Evolutionary conservation across 2,113 vertebrate genomes (phyloP).

Genomic region (Eulacestoma nigropectus): DNA sequence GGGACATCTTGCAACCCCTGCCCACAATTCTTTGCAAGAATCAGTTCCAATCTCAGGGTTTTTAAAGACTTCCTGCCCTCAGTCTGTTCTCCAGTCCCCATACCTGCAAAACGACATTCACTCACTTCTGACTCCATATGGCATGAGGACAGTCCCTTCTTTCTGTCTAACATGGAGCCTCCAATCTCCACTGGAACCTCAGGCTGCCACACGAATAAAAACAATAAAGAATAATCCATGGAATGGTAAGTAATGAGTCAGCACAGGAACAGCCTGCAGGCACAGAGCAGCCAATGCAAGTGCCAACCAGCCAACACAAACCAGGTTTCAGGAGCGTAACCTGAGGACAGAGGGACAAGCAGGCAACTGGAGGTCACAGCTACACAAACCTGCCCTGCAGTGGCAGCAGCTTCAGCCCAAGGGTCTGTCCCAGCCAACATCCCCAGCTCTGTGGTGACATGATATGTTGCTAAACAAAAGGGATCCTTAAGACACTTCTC

Average conservation of each 20-base stretch:
- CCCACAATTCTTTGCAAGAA: neutral
- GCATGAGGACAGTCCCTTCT: neutral
- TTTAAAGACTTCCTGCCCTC: neutral
- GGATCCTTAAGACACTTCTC: neutral
- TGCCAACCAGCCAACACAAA: neutral
- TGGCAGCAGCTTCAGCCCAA: neutral
- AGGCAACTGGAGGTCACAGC: neutral
- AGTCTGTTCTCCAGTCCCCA: neutral
- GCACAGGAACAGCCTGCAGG: neutral
- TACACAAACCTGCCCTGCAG: neutral
- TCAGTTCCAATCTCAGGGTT: neutral
- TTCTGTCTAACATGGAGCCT: neutral
- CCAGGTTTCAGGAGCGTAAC: neutral
- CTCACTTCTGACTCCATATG: neutral
- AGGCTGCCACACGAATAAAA: neutral
- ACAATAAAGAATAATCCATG: neutral
- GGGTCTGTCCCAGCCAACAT: neutral
- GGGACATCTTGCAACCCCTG: neutral
- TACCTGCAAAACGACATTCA: neutral
- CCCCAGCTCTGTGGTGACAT: neutral
- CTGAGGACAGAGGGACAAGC: neutral
- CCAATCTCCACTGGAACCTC: neutral
- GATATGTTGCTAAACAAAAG: neutral
- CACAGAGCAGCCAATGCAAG: neutral
- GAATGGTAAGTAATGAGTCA: neutral